Base-by-base conservation (phyloP, 2,888 invertebrate genomes). In the Urechis unicinctus region DNA sequence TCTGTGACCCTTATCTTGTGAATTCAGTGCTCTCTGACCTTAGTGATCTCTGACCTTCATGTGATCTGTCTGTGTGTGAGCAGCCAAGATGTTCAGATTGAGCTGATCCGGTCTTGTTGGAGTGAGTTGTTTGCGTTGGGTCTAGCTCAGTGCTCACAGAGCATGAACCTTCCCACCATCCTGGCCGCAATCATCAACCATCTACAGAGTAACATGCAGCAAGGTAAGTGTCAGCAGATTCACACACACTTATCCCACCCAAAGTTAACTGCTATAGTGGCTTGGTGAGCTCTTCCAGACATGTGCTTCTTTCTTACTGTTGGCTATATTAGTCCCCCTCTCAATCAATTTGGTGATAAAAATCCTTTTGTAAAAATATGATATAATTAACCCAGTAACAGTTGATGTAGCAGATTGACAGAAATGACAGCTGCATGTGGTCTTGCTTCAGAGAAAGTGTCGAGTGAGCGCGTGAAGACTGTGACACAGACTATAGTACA, bases 101-200 rank as follows among this genome's bases (percentile, higher is more conserved):
- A 86, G 0, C 79, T 96, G 43, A 83, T 96, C 61, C 87, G 89
- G 73, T 86, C 86, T 54, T 89, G 90, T 68, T 97, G 96, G 96
- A 86, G 91, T 57, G 91, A 94, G 73, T 77, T 97, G 59, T 91
- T 97, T 76, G 87, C 89, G 1, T 82, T 97, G 31, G 94, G 94
- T 0, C 81, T 97, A 61, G 88, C 91, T 13, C 92, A 94, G 79
- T 89, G 89, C 73, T 84, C 89, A 0, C 84, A 86, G 55, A 85
- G 86, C 28, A 81, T 93, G 68, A 87, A 88, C 6, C 83, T 95
- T 59, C 81, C 85, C 52, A 85, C 89, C 52, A 88, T 95, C 67
- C 82, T 96, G 65, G 86, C 89, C 28, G 88, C 89, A 60, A 85
- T 92, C 73, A 84, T 88, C 55, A 85, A 85, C 70, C 91, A 91